Base-by-base conservation (phyloP, 2,888 invertebrate genomes). In the Spicauda simplicius region DNA sequence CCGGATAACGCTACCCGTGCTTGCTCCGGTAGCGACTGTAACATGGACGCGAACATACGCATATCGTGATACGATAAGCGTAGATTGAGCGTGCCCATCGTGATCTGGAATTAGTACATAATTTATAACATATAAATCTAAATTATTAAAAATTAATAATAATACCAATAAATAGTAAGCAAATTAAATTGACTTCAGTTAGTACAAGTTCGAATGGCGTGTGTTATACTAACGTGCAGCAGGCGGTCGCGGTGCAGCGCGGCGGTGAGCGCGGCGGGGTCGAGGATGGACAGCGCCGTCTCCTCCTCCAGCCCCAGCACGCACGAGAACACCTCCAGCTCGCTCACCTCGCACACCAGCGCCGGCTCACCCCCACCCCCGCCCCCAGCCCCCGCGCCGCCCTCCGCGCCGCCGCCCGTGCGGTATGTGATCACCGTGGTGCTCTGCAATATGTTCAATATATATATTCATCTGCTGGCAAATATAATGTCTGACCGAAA, bases 31-130 rank as follows among this genome's bases (percentile, higher is more conserved):
- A 99, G 88, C 0, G 98, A 97, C 76, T 97, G 96, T 71, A 98
- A 86, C 94, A 99, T 98, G 77, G 97, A 94, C 30, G 96, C 94
- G 83, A 99, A 98, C 95, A 99, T 97, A 69, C 97, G 95, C 87
- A 98, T 96, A 87, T 99, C 99, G 83, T 98, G 96, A 83, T 99
- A 99, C 0, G 98, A 99, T 19, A 99, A 88, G 1, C 99, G 95
- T 20, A 99, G 94, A 79, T 95, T 97, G 68, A 99, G 85, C 54
- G 96, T 96, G 66, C 96, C 96, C 74, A 96, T 88, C 64, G 96
- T 95, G 12, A 97, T 88, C 92, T 95, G 88, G 7, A 61, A 67
- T 45, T n/a, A 4, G 25, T 4, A 25, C 45, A 45, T n/a, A n/a
- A n/a, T n/a, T 45, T n/a, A 25, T 25, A 5, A 25, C 25, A 25